Conservation (phyloP, 2,113 vertebrate genomes). For the Calyptommatus sinebrachiatus region DNA sequence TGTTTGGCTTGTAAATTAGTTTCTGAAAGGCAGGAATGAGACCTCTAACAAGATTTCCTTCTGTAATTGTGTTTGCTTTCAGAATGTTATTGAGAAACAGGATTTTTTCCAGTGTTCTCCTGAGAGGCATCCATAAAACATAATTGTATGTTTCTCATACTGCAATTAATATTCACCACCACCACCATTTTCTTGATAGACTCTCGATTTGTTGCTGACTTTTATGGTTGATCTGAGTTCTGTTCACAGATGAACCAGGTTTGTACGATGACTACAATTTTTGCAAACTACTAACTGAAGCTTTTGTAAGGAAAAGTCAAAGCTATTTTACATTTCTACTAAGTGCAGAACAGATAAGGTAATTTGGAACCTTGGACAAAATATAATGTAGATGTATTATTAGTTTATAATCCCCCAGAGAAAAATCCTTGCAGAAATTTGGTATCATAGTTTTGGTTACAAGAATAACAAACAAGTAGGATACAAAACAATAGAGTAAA, state of each 20-base stretch:
- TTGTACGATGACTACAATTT: background rate
- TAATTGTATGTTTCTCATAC: background rate
- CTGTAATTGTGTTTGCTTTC: background rate
- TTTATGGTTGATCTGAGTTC: background rate
- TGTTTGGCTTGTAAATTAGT: too few relatives aligned
- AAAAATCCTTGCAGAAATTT: too few relatives aligned
- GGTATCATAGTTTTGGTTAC: too few relatives aligned
- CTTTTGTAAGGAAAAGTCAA: too few relatives aligned
- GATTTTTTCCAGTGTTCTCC: background rate
- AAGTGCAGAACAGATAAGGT: too few relatives aligned
- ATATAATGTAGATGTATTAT: too few relatives aligned
- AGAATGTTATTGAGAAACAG: background rate
- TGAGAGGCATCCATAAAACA: background rate
- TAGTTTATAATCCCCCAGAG: too few relatives aligned
- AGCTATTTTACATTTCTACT: too few relatives aligned
- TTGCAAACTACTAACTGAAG: background rate
- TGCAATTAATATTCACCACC: background rate
- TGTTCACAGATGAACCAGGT: background rate
- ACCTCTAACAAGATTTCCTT: background rate
- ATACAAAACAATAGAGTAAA: too few relatives aligned
- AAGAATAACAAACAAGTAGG: too few relatives aligned
- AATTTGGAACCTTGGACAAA: too few relatives aligned
- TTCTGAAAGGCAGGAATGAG: background rate
- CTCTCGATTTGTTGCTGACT: background rate
- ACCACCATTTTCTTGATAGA: background rate